phyloP scores from a whole-genome alignment of 2,797 vertebrate genomes.

The Ceryle rudis region DNA sequence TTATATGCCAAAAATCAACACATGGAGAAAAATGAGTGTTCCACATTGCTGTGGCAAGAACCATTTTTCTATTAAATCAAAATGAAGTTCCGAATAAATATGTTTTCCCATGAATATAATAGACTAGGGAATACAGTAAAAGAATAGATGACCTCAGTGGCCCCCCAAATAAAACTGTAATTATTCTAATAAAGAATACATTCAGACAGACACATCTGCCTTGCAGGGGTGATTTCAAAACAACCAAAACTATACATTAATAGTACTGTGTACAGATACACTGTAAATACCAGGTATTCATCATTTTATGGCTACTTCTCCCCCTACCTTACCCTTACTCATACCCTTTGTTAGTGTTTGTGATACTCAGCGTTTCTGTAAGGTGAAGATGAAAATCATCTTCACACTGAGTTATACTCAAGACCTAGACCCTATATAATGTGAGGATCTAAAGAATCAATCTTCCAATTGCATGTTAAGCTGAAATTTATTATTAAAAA shows the following conservation, averaged over 20 bases:
- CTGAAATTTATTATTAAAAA: not conserved
- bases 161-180: slow-evolving; percentile 26
- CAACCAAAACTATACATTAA: not conserved
- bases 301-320: not conserved
- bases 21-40: slow-evolving; percentile 71
- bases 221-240: slow-evolving; percentile 6
- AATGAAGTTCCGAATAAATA: slow-evolving; percentile 71
- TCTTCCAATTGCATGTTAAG: slow-evolving; percentile 66
- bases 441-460: slow-evolving; percentile 54
- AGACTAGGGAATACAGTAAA: slow-evolving; percentile 22
- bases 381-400: slow-evolving; percentile 38
- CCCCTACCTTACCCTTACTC: slow-evolving; percentile 26
- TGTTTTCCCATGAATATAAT: slow-evolving; percentile 60
- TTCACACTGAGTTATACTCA: slow-evolving; percentile 48
- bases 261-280: not conserved
- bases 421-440: slow-evolving; percentile 29
- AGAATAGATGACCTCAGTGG: slow-evolving; percentile 27
- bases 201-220: not conserved
- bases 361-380: not conserved
- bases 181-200: slow-evolving; percentile 52
- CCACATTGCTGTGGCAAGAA: slow-evolving; percentile 51
- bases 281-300: not conserved
- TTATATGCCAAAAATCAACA: slow-evolving; percentile 59
- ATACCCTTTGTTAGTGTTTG: not conserved
- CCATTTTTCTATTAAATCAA: slow-evolving; percentile 75